Conservation (phyloP, 1,140 invertebrate species). For the Drosophila lini region DNA sequence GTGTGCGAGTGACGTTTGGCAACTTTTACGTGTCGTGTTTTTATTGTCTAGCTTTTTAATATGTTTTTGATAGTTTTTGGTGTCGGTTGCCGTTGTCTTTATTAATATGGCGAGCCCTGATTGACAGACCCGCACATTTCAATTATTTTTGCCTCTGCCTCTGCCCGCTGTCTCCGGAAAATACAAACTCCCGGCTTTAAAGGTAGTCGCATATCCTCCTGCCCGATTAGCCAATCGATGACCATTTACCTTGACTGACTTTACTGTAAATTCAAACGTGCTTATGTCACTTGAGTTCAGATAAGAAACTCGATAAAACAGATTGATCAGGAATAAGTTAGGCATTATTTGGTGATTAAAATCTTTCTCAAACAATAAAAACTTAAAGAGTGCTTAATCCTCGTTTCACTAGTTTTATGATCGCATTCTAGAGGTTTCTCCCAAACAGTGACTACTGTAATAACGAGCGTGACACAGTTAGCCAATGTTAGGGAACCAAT, state of each 20-base stretch:
- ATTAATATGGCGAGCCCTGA: slow-evolving; percentile 48
- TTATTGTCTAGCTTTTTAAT: slow-evolving; percentile 49
- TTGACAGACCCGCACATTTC: slow-evolving; percentile 42
- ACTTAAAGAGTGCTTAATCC: neutral
- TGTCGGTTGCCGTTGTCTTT: slow-evolving; percentile 36
- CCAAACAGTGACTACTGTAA: slow-evolving; percentile 10
- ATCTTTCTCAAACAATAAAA: neutral
- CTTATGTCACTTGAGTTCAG: neutral
- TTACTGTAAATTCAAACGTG: neutral
- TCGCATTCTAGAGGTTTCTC: neutral
- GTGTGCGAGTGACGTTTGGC: slow-evolving; percentile 56
- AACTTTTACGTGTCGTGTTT: slow-evolving; percentile 47
- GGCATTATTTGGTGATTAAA: neutral
- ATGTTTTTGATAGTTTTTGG: slow-evolving; percentile 55
- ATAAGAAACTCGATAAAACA: too few relatives aligned
- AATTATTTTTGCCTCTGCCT: neutral
- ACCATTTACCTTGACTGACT: slow-evolving; percentile 16
- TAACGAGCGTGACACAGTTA: slow-evolving; percentile 28
- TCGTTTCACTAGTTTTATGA: neutral
- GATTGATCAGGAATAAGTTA: neutral
- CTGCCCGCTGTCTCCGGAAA: neutral
- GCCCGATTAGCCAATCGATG: neutral
- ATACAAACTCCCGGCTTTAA: slow-evolving; percentile 2
- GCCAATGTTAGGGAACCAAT: slow-evolving; percentile 29
- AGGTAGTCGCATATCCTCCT: slow-evolving; percentile 33